These are phyloP conservation scores for Kryptolebias marmoratus DNA, from an alignment of 2,113 vertebrate species.

Conservation along the genomic window DNA sequence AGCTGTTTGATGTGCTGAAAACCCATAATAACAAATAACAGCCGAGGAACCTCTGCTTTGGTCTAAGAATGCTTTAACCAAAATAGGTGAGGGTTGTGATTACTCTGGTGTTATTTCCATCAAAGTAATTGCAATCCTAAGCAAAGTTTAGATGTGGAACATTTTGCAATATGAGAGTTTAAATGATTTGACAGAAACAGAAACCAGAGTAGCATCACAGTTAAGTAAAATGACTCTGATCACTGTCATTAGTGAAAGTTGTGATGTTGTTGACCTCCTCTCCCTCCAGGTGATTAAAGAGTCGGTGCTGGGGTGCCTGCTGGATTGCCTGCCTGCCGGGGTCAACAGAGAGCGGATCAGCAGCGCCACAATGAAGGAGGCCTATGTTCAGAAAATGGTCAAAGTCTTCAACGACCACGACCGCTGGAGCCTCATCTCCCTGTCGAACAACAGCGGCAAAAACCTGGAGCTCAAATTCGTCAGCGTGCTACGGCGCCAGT, in stretches of 20 bases:
- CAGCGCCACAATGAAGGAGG: conserved; percentile 91
- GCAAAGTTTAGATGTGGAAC: no score
- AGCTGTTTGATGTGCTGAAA: neutral
- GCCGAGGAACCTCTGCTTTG: neutral
- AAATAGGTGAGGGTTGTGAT: neutral
- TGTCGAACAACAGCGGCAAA: conserved; percentile 96
- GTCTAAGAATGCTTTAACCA: neutral
- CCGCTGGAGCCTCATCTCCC: conserved; percentile 96
- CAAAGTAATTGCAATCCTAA: neutral
- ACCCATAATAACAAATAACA: neutral
- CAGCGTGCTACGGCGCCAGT: conserved; percentile 88
- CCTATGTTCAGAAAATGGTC: conserved; percentile 98
- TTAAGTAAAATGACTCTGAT: conserved; percentile 23
- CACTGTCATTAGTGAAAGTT: conserved; percentile 34
- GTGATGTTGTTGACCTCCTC: conserved; percentile 52
- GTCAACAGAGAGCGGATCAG: conserved; percentile 95
- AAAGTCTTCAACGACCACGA: conserved; percentile 92
- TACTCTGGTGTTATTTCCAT: neutral
- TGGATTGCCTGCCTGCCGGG: conserved; percentile 90
- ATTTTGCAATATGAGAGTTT: neutral
- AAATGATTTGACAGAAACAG: neutral
- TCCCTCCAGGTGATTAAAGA: conserved; percentile 92
- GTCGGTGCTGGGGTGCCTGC: conserved; percentile 88
- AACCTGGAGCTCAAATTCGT: conserved; percentile 97
- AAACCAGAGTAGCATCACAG: conserved; percentile 3